These are phyloP conservation scores for Lathronympha strigana DNA, from an alignment of 2,888 invertebrate genomes.

Conservation along the genomic window DNA sequence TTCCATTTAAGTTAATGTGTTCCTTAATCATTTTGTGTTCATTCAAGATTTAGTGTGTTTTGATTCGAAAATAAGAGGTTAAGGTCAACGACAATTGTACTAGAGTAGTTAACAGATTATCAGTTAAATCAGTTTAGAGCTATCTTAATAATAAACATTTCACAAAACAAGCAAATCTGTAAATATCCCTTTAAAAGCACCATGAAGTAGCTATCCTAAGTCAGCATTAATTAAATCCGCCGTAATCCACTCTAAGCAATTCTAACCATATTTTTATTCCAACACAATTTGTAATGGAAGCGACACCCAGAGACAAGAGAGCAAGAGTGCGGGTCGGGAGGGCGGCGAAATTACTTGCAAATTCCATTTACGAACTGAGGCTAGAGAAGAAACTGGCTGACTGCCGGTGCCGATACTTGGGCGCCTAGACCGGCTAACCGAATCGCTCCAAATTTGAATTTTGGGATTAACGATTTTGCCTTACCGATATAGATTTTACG, in stretches of 20 bases:
- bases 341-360: slow-evolving; percentile 81
- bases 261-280: slow-evolving; percentile 79
- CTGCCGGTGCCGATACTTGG: slow-evolving; percentile 44
- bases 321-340: slow-evolving; percentile 62
- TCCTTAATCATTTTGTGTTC: no score
- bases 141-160: no score
- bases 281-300: slow-evolving; percentile 84
- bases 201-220: slow-evolving; percentile 14
- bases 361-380: slow-evolving; percentile 81
- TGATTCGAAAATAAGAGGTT: no score
- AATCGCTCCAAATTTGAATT: slow-evolving; percentile 33
- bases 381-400: slow-evolving; percentile 70
- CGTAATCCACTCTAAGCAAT: slow-evolving; percentile 59
- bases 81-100: no score
- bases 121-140: no score
- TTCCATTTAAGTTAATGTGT: no score
- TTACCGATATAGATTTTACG: background rate
- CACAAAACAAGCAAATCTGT: background rate
- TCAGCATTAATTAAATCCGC: slow-evolving; percentile 32
- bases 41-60: no score
- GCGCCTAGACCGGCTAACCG: slow-evolving; percentile 29
- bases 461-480: background rate
- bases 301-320: slow-evolving; percentile 82
- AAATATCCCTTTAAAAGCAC: background rate
- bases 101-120: no score